Evolutionary conservation across 1,140 invertebrate genomes (phyloP).

Genomic region (Philopotamus ludificatus): DNA sequence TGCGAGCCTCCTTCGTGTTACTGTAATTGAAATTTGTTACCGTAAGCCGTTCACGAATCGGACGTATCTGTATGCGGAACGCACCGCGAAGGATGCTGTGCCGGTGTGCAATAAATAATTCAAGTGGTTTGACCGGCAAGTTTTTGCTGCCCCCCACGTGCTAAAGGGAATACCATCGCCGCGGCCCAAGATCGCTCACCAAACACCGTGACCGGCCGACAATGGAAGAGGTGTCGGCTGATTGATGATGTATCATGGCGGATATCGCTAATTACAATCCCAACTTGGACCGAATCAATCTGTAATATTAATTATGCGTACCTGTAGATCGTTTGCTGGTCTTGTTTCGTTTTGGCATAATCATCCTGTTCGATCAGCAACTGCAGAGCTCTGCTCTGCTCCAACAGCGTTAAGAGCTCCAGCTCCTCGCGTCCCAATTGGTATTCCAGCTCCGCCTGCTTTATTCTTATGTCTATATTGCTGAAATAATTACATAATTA

Average conservation of each 20-base stretch:
- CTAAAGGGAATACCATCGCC: not conserved
- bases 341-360: slow-evolving; percentile 52
- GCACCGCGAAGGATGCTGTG: not conserved
- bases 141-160: slow-evolving; percentile 2
- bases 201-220: no score
- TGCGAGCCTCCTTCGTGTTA: no score
- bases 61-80: slow-evolving; percentile 3
- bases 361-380: slow-evolving; percentile 70
- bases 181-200: not conserved
- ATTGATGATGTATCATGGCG: no score
- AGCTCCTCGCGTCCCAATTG: slow-evolving; percentile 83
- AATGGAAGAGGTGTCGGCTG: no score
- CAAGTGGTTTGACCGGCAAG: slow-evolving; percentile 6
- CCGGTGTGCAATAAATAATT: not conserved
- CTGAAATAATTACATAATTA: slow-evolving; percentile 53
- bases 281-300: no score
- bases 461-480: slow-evolving; percentile 86
- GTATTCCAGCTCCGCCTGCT: slow-evolving; percentile 87
- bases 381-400: slow-evolving; percentile 79
- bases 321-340: slow-evolving; percentile 64
- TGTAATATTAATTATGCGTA: no score
- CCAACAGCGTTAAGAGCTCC: slow-evolving; percentile 77
- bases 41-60: not conserved
- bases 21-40: not conserved
- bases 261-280: no score